phyloP scores from a whole-genome alignment of 2,113 vertebrate species.

The Vidua chalybeata region DNA sequence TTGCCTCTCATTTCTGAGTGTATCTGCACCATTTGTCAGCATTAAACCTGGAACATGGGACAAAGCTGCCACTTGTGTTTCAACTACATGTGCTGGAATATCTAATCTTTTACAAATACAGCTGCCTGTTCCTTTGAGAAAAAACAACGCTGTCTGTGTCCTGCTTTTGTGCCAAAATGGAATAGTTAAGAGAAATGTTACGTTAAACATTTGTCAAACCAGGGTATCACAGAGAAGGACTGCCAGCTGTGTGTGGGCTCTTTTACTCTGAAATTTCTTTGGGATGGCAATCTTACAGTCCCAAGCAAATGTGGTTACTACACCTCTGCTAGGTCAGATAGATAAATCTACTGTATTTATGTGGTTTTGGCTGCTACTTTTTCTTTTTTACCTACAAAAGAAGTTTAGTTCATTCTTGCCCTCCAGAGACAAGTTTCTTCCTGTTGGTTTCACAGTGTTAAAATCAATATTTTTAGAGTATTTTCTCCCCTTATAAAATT shows the following conservation, averaged over 20 bases:
- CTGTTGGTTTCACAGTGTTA: background rate
- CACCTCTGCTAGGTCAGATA: background rate
- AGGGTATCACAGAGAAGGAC: background rate
- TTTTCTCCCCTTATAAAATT: background rate
- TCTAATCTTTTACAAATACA: background rate
- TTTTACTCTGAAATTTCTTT: background rate
- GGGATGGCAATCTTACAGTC: background rate
- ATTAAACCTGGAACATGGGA: background rate
- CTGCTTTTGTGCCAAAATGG: background rate
- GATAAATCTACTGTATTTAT: background rate
- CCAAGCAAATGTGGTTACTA: background rate
- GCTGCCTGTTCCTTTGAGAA: background rate
- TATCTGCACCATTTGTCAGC: background rate
- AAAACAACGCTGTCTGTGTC: background rate
- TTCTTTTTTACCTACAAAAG: background rate
- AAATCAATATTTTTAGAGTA: background rate
- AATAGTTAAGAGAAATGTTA: background rate
- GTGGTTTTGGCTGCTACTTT: background rate
- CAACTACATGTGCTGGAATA: background rate
- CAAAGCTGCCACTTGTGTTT: background rate
- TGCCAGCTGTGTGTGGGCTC: background rate
- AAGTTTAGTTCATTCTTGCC: background rate
- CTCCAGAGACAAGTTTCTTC: background rate
- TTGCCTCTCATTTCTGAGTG: background rate
- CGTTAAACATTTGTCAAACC: background rate